Evolutionary conservation across 2,888 invertebrate species (phyloP), one percentile per base, ranked within the genome.

Genomic region (Invenusta paracnida): DNA sequence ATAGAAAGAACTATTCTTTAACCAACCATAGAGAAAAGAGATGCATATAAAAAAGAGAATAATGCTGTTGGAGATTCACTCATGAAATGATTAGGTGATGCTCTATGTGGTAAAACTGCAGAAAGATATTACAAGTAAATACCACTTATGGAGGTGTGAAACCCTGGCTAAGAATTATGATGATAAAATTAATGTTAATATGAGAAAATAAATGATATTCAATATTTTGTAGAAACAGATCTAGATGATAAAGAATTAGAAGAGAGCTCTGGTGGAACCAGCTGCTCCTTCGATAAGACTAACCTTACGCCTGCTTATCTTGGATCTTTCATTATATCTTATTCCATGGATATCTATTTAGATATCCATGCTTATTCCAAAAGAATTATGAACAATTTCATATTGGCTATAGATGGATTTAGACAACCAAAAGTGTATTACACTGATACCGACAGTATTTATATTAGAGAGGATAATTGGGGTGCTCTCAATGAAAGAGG

Each of bases 321-420:
- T n/a, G n/a, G n/a, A n/a, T n/a, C n/a, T n/a, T n/a, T n/a, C n/a
- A n/a, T n/a, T n/a, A n/a, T n/a, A n/a, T n/a, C n/a, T n/a, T n/a
- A n/a, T n/a, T n/a, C n/a, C n/a, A n/a, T n/a, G n/a, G n/a, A n/a
- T n/a, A n/a, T n/a, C n/a, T n/a, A n/a, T n/a, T n/a, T n/a, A n/a
- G n/a, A n/a, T n/a, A n/a, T n/a, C n/a, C n/a, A n/a, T n/a, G 1
- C 67, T 82, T 66, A 81, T 29, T 85, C 85, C 11, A 85, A 67
- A 67, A 85, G 85, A 81, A 85, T 85, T 27, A 85, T 85, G 85
- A 85, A 85, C 28, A 85, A 85, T 85, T 85, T 85, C 79, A 81
- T 85, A n/a, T n/a, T 84, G 2, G 67, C 48, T 1, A 85, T 85
- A 17, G 67, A 85, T 85, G 85, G 73, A 28, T 85, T 81, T 27